phyloP scores from a whole-genome alignment of 2,888 invertebrate genomes.

The Melinaea menophilus region DNA sequence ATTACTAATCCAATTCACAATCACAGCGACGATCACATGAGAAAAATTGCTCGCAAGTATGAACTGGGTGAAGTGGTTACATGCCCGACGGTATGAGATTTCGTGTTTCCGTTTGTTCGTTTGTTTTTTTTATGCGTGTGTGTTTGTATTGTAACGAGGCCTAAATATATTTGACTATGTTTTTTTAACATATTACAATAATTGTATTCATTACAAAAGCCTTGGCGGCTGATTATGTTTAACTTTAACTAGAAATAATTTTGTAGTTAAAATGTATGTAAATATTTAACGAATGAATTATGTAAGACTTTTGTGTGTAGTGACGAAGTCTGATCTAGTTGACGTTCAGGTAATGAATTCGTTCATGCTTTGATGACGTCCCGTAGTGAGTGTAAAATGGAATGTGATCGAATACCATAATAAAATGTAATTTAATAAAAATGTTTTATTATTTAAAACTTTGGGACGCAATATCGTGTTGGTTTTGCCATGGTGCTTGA shows the following conservation, averaged over 20 bases:
- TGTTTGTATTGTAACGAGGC: conserved; percentile 9
- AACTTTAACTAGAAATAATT: neutral
- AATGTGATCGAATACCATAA: conserved; percentile 35
- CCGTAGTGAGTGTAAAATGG: conserved; percentile 20
- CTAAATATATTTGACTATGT: conserved; percentile 12
- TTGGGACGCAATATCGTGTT: conserved; percentile 12
- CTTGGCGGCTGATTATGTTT: neutral
- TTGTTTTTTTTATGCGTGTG: conserved; percentile 19
- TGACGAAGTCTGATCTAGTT: conserved; percentile 6
- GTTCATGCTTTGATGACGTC: conserved; percentile 15
- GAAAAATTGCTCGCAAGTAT: conserved; percentile 66
- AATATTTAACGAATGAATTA: conserved; percentile 1
- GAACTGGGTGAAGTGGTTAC: conserved; percentile 70
- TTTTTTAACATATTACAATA: too few species aligned
- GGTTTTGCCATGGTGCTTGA: conserved; percentile 30
- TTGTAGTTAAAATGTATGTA: neutral
- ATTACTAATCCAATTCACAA: conserved; percentile 72
- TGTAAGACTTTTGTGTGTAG: neutral
- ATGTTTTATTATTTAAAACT: conserved; percentile 14
- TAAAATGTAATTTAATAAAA: conserved; percentile 31
- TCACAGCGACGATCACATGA: conserved; percentile 63
- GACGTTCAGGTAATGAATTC: conserved; percentile 25
- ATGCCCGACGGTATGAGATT: conserved; percentile 58
- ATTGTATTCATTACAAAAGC: neutral
- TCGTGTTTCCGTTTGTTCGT: neutral